Conservation (phyloP, 1,140 invertebrate genomes). For the Apis florea region DNA sequence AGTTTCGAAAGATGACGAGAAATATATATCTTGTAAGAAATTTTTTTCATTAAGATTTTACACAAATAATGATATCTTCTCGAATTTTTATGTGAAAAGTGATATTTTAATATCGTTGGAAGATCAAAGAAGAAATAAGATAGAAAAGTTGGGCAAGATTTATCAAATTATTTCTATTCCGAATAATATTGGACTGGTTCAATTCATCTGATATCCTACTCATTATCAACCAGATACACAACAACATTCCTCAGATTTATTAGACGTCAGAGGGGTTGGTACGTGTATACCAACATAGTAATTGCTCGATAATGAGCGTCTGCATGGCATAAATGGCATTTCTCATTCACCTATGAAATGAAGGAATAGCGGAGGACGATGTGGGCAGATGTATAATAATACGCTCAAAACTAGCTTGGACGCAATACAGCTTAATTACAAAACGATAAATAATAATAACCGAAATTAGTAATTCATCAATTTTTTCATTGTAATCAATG, state of each 20-base stretch:
- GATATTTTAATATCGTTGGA: too few species aligned
- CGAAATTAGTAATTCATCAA: too few species aligned
- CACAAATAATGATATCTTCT: too few species aligned
- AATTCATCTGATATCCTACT: not conserved
- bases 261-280: not conserved
- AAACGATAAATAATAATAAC: not conserved
- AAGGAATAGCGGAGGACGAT: conserved; percentile 23
- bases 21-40: too few species aligned
- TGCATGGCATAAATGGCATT: conserved; percentile 31
- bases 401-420: not conserved
- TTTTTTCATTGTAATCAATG: too few species aligned
- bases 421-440: not conserved
- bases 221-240: not conserved
- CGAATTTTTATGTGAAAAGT: too few species aligned
- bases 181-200: not conserved
- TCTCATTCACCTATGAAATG: conserved; percentile 35
- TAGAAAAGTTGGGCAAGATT: not conserved
- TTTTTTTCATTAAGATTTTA: too few species aligned
- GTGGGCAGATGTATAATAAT: not conserved
- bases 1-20: not conserved
- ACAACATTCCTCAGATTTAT: conserved; percentile 2
- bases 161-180: not conserved
- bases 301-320: conserved; percentile 35
- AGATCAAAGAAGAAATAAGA: not conserved
- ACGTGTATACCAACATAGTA: not conserved